These are phyloP conservation scores for Melanotaenia parkinsoni DNA, from an alignment of 2,797 vertebrate genomes.

Conservation along the genomic window DNA sequence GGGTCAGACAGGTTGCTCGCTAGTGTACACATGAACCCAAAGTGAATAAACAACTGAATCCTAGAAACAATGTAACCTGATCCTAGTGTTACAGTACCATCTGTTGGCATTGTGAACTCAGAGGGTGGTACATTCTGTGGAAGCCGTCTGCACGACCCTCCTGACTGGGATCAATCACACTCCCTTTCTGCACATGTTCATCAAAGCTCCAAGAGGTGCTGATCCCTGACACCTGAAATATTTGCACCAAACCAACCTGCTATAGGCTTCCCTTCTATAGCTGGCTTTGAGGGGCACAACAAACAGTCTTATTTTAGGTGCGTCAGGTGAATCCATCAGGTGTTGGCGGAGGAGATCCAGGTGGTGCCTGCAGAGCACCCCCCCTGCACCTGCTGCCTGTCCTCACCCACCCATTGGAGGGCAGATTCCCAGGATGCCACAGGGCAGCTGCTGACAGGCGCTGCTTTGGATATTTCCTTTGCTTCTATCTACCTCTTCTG, in stretches of 20 bases:
- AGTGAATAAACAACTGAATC: constrained; percentile 77
- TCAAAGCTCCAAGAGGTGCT: constrained; percentile 49
- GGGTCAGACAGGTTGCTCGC: constrained; percentile 71
- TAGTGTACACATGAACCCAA: constrained; percentile 68
- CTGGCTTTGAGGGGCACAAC: constrained; percentile 14
- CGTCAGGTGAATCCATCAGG: constrained; percentile 77
- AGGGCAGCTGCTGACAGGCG: constrained; percentile 85
- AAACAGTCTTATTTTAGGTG: constrained; percentile 54
- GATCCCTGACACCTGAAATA: constrained; percentile 43
- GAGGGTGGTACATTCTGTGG: constrained; percentile 57
- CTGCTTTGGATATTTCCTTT: constrained; percentile 56
- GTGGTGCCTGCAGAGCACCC: constrained; percentile 63
- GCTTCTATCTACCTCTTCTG: constrained; percentile 53
- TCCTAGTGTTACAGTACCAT: constrained; percentile 59
- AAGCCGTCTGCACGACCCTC: constrained; percentile 47
- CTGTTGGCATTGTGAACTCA: constrained; percentile 66
- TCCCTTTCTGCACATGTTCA: constrained; percentile 57
- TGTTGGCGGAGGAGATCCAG: constrained; percentile 72
- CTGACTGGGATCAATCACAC: constrained; percentile 67
- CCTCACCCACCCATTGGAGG: constrained; percentile 75
- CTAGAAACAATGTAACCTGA: constrained; percentile 74
- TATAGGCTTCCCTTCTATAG: neutral
- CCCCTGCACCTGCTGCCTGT: constrained; percentile 83
- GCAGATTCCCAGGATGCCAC: constrained; percentile 83
- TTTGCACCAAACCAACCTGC: constrained; percentile 27